Conservation (phyloP, 2,888 invertebrate genomes). For the Caenorhabditis zanzibari region DNA sequence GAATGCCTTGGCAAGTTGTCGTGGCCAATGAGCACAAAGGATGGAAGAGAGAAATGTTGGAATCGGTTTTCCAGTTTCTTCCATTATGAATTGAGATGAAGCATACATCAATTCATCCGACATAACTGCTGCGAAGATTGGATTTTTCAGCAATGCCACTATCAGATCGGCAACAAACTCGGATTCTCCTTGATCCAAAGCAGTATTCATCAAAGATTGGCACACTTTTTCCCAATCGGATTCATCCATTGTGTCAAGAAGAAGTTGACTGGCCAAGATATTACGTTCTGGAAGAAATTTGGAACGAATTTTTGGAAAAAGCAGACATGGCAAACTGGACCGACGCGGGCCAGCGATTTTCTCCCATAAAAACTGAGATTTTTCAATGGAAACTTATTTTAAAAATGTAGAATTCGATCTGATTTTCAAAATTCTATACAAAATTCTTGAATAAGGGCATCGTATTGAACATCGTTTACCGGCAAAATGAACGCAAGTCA, state of each 20-base stretch:
- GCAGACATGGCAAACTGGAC: too few species aligned
- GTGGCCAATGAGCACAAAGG: slow-evolving; percentile 69
- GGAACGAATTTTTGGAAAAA: neutral
- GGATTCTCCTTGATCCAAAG: slow-evolving; percentile 66
- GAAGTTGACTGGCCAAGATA: slow-evolving; percentile 47
- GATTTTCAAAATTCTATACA: too few species aligned
- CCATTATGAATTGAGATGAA: slow-evolving; percentile 61
- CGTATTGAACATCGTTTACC: too few species aligned
- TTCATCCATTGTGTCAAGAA: slow-evolving; percentile 66
- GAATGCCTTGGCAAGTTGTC: slow-evolving; percentile 65
- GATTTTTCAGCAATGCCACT: slow-evolving; percentile 49
- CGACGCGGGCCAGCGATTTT: too few species aligned
- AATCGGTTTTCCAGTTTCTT: slow-evolving; percentile 35
- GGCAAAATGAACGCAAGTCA: too few species aligned
- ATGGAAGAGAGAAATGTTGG: slow-evolving; percentile 64
- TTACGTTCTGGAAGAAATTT: slow-evolving; percentile 63
- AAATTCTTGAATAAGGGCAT: too few species aligned
- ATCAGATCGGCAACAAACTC: slow-evolving; percentile 71
- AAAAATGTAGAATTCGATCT: too few species aligned
- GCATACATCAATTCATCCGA: slow-evolving; percentile 47
- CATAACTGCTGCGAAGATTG: slow-evolving; percentile 57
- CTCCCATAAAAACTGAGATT: too few species aligned
- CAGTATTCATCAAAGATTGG: slow-evolving; percentile 55
- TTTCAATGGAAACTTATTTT: too few species aligned
- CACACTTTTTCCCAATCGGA: slow-evolving; percentile 69